Percentiles rank a stretch among this genome's conserved stretches.
These are phyloP conservation scores for Nothocercus julius DNA, from an alignment of 2,113 vertebrate species.

Conservation along the genomic window DNA sequence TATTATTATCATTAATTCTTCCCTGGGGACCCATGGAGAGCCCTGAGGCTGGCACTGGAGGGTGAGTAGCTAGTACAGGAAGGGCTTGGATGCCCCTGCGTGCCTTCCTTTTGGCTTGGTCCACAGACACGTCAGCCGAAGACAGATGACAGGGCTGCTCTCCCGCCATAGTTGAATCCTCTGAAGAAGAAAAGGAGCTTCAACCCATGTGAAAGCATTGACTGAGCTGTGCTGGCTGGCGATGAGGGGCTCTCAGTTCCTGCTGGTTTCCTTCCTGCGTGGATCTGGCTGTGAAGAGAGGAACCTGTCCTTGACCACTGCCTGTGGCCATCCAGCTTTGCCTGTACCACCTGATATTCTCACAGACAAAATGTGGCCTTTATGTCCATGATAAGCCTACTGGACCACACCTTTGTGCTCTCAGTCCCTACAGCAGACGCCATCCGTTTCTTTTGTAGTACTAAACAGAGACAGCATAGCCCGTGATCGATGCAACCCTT, in stretches of 20 bases:
- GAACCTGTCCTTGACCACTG: background rate
- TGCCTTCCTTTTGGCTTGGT: background rate
- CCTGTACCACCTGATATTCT: background rate
- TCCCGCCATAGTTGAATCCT: background rate
- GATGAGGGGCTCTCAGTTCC: background rate
- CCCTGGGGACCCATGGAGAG: background rate
- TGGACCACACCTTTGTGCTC: background rate
- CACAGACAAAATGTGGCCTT: too few species aligned
- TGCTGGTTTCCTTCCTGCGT: background rate
- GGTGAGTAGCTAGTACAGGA: background rate
- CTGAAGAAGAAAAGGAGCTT: background rate
- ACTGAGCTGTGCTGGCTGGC: background rate
- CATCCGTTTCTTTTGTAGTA: background rate
- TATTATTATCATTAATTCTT: background rate
- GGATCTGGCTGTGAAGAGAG: background rate
- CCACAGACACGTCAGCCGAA: background rate
- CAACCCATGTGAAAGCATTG: accelerated
- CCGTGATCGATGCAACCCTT: background rate
- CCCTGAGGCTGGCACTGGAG: background rate
- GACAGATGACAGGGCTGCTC: background rate
- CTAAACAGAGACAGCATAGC: background rate
- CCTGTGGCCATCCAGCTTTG: background rate
- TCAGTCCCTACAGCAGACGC: background rate
- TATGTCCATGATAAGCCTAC: background rate
- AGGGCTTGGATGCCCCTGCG: background rate